phyloP scores from a whole-genome alignment of 1,140 invertebrate genomes.

The Tetramorium simillimum region DNA sequence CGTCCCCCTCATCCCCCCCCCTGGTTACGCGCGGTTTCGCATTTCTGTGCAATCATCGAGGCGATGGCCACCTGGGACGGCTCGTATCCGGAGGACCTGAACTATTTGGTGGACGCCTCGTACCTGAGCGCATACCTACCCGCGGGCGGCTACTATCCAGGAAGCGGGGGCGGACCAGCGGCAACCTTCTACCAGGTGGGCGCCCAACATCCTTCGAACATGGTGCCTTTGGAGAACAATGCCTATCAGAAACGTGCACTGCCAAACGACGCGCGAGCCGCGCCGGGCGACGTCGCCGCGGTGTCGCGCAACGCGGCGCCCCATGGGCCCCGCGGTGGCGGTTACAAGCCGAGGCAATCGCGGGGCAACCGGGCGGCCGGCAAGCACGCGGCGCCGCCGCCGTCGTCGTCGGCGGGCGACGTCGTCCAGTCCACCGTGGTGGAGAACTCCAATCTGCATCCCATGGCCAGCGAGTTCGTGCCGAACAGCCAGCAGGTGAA shows the following conservation, averaged over 20 bases:
- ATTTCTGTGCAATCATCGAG: constrained; percentile 29
- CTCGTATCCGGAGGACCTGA: constrained; percentile 79
- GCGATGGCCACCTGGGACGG: constrained; percentile 84
- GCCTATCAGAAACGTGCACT: constrained; percentile 56
- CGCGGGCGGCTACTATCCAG: constrained; percentile 57
- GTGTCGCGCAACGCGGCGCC: not conserved
- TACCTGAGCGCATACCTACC: constrained; percentile 17
- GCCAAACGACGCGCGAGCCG: constrained; percentile 29
- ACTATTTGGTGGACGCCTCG: constrained; percentile 73
- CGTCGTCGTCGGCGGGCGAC: not conserved
- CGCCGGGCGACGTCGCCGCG: not conserved
- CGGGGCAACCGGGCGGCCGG: not conserved
- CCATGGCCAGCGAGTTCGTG: constrained; percentile 76
- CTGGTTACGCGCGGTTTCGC: not conserved
- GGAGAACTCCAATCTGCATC: constrained; percentile 76
- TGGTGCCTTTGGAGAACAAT: not conserved
- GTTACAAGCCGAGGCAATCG: not conserved
- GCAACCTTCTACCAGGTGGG: constrained; percentile 56
- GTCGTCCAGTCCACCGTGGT: constrained; percentile 4
- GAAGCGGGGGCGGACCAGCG: constrained; percentile 41
- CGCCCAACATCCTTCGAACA: constrained; percentile 42
- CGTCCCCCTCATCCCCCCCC: too few relatives aligned
- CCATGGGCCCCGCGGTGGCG: too few relatives aligned
- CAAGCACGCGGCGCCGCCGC: constrained; percentile 9
- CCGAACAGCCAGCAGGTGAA: constrained; percentile 28